Conservation (phyloP, 2,888 invertebrate species). For the Eulithis testata region DNA sequence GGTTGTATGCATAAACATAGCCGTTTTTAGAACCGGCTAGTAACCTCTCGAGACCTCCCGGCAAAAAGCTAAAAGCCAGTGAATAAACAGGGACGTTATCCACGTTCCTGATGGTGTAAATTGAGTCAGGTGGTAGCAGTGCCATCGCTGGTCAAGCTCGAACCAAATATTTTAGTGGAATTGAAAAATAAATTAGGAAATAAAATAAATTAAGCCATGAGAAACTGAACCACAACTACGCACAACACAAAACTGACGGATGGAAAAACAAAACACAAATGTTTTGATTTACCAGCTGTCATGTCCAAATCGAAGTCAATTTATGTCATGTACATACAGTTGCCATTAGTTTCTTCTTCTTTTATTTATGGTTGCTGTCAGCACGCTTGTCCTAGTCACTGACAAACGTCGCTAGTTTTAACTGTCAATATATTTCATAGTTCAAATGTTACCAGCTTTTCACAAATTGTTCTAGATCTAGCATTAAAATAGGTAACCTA, state of each 20-base stretch:
- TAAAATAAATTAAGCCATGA: constrained; percentile 81
- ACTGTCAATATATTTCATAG: too few relatives aligned
- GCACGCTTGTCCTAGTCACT: too few relatives aligned
- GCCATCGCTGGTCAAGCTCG: constrained; percentile 86
- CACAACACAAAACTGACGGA: constrained; percentile 83
- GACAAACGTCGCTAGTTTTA: too few relatives aligned
- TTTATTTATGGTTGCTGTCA: too few relatives aligned
- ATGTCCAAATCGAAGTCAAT: constrained; percentile 6
- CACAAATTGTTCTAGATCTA: too few relatives aligned
- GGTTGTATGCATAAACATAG: constrained; percentile 90
- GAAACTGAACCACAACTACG: constrained; percentile 82
- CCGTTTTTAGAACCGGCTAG: constrained; percentile 91
- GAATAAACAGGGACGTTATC: constrained; percentile 90
- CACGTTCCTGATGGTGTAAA: constrained; percentile 88
- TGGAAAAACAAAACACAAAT: constrained; percentile 63
- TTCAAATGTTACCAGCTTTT: too few relatives aligned
- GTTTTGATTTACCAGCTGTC: constrained; percentile 8
- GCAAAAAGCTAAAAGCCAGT: constrained; percentile 87
- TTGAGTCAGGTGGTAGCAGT: constrained; percentile 91
- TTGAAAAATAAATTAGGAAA: constrained; percentile 76
- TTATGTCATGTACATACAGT: neutral
- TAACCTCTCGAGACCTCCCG: constrained; percentile 85
- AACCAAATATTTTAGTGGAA: constrained; percentile 75
- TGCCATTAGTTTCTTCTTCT: too few relatives aligned
- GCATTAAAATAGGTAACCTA: too few relatives aligned